Conservation (phyloP, 2,797 vertebrate genomes). For the Pseudomugil tenellus region DNA sequence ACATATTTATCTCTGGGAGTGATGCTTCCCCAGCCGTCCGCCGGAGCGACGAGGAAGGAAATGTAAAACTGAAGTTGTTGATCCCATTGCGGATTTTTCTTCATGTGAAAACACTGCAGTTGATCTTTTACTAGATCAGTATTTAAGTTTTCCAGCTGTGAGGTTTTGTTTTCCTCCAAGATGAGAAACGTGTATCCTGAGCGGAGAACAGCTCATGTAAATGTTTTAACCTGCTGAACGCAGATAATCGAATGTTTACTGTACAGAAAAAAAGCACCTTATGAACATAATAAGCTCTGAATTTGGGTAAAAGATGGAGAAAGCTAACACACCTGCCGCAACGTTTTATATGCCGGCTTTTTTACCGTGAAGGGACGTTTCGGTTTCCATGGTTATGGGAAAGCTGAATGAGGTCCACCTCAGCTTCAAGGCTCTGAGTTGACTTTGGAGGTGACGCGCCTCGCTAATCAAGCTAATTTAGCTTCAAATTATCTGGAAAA, state of each 20-base stretch:
- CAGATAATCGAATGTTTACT: conserved; percentile 55
- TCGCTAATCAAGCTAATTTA: too few relatives aligned
- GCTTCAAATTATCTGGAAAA: not conserved
- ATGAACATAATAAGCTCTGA: conserved; percentile 54
- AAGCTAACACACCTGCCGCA: conserved; percentile 32
- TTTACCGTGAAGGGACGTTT: conserved; percentile 27
- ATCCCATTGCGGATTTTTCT: conserved; percentile 62
- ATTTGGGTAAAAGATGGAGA: conserved; percentile 39
- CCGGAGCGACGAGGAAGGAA: conserved; percentile 31
- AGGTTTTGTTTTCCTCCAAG: conserved; percentile 62
- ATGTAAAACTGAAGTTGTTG: conserved; percentile 22
- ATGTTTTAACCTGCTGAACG: conserved; percentile 31
- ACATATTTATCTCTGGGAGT: conserved; percentile 11
- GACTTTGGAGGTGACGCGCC: not conserved
- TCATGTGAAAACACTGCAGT: conserved; percentile 54
- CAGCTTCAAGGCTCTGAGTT: conserved; percentile 9
- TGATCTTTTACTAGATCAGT: conserved; percentile 58
- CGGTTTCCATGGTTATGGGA: conserved; percentile 31
- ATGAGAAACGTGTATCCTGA: conserved; percentile 51
- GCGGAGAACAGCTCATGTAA: conserved; percentile 51
- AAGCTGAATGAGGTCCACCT: conserved; percentile 60
- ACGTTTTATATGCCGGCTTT: conserved; percentile 30
- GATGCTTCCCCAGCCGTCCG: conserved; percentile 26
- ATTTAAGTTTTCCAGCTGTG: conserved; percentile 58
- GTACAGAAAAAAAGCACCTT: conserved; percentile 72